A percentile compares a stretch with the other conserved stretches of the same genome.
Evolutionary conservation across 2,888 invertebrate genomes (phyloP).

Genomic region (Parthenolecanium corni): DNA sequence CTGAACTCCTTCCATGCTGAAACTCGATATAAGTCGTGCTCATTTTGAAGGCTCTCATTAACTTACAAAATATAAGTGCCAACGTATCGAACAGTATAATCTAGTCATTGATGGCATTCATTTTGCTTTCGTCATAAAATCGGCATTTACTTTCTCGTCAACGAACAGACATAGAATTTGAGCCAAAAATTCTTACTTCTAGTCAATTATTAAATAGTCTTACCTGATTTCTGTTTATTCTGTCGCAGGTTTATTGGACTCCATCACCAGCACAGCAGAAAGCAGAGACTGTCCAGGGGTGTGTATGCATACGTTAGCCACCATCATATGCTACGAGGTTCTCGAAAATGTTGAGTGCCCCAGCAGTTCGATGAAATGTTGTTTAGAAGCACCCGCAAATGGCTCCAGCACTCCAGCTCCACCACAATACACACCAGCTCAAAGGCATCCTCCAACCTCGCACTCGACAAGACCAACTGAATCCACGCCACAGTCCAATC

Average conservation of each 20-base stretch:
- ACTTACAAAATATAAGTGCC: too few species aligned
- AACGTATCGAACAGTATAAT: too few species aligned
- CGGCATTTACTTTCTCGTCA: too few species aligned
- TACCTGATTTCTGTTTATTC: neutral
- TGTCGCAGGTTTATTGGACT: slow-evolving; percentile 61
- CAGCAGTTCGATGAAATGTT: slow-evolving; percentile 69
- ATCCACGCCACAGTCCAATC: neutral
- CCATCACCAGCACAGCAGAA: slow-evolving; percentile 72
- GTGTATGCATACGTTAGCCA: slow-evolving; percentile 74
- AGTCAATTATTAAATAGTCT: neutral
- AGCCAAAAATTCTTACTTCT: neutral
- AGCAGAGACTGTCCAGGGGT: slow-evolving; percentile 79
- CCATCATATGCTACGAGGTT: slow-evolving; percentile 75
- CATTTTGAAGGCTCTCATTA: too few species aligned
- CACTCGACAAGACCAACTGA: slow-evolving; percentile 17
- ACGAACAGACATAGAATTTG: too few species aligned
- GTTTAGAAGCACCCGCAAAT: slow-evolving; percentile 51
- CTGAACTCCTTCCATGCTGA: too few species aligned
- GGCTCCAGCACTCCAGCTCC: slow-evolving; percentile 26
- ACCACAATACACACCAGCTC: slow-evolving; percentile 8
- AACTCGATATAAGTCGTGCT: too few species aligned
- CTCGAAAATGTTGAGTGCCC: slow-evolving; percentile 71
- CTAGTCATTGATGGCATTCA: too few species aligned
- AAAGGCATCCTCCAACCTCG: neutral
- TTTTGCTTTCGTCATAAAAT: too few species aligned